Percentiles rank a stretch among this genome's conserved stretches.
Evolutionary conservation across 2,888 invertebrate species (phyloP).

Genomic region (Heliconius erato): DNA sequence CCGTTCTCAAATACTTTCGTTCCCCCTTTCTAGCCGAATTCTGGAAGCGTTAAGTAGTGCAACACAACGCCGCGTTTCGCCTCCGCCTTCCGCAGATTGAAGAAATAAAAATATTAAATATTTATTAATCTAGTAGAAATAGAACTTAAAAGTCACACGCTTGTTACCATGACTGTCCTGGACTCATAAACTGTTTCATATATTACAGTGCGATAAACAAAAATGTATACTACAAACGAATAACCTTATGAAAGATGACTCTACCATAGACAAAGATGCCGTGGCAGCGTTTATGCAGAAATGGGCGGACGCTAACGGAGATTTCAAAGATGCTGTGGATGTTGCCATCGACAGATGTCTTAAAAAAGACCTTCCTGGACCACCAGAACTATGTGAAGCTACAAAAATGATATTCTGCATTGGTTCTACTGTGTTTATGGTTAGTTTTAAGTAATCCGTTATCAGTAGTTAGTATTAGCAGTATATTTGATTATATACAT

Average conservation of each 20-base stretch:
- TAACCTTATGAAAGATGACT: conserved; percentile 62
- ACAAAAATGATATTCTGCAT: conserved; percentile 68
- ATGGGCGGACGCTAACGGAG: conserved; percentile 60
- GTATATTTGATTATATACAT: background rate
- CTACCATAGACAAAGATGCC: conserved; percentile 62
- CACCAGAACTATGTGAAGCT: conserved; percentile 65
- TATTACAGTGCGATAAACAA: conserved; percentile 68
- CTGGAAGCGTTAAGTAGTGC: too few relatives aligned
- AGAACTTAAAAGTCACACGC: too few relatives aligned
- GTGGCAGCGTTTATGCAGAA: conserved; percentile 58
- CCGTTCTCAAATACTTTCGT: too few relatives aligned
- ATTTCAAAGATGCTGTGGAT: conserved; percentile 60
- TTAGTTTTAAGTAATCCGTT: conserved; percentile 52
- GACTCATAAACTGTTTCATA: background rate
- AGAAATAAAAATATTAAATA: too few relatives aligned
- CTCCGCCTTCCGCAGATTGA: too few relatives aligned
- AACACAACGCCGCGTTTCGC: too few relatives aligned
- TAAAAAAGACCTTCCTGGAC: conserved; percentile 59
- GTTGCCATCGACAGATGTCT: conserved; percentile 63
- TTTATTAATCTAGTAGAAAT: too few relatives aligned
- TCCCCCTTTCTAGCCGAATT: too few relatives aligned
- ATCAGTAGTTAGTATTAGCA: background rate
- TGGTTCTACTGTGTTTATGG: conserved; percentile 60
- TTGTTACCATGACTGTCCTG: too few relatives aligned
- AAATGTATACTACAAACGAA: conserved; percentile 66